Conservation (phyloP, 1,140 invertebrate genomes). For the Ooceraea biroi region DNA sequence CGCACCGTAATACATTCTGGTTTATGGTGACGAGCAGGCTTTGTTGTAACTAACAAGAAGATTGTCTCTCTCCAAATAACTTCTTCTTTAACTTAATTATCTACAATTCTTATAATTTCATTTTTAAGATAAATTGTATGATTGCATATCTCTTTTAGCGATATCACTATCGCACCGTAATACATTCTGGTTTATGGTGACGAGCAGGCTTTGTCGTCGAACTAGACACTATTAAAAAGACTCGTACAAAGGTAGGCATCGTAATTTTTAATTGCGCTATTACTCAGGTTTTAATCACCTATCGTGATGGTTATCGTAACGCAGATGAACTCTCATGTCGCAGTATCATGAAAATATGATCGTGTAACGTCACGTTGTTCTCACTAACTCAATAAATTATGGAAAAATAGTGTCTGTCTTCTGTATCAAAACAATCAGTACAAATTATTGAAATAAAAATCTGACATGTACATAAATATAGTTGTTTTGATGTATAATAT, state of each 20-base stretch:
- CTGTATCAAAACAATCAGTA: neutral
- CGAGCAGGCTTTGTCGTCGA: neutral
- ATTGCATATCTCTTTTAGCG: no score
- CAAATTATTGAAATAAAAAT: neutral
- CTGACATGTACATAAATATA: neutral
- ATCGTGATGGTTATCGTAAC: slow-evolving; percentile 22
- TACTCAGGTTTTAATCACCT: slow-evolving; percentile 30
- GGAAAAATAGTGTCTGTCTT: neutral
- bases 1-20: no score
- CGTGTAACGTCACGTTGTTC: neutral
- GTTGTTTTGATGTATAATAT: neutral
- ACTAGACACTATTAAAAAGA: slow-evolving; percentile 11
- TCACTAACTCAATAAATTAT: neutral
- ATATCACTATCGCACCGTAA: neutral
- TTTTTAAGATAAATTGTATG: no score
- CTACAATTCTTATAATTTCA: no score
- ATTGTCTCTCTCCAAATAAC: no score
- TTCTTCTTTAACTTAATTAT: no score
- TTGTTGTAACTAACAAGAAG: no score
- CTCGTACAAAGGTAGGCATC: neutral
- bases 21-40: no score
- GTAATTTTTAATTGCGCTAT: slow-evolving; percentile 28
- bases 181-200: neutral
- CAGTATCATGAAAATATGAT: neutral
- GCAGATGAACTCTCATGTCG: neutral